Base-by-base conservation (phyloP, 1,140 invertebrate species). In the Goniozus legneri region DNA sequence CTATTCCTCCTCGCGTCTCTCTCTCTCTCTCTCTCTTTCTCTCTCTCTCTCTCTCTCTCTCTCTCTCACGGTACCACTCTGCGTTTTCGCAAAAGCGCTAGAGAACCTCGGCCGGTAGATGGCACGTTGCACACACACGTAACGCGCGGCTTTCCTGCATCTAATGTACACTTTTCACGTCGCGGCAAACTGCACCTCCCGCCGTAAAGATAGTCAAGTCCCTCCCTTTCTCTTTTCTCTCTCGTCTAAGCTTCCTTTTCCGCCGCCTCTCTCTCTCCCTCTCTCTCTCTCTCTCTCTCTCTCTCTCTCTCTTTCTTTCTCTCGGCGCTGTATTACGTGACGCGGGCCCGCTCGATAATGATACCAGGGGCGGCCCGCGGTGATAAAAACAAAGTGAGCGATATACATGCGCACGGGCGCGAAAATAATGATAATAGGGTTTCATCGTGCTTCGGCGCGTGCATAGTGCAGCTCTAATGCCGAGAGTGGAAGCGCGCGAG, bases 91-190 rank as follows among this genome's bases (percentile, higher is more conserved):
- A n/a, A n/a, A n/a, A n/a, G n/a, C n/a, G n/a, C n/a, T n/a, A n/a
- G n/a, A n/a, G n/a, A n/a, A n/a, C n/a, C n/a, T n/a, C n/a, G n/a
- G n/a, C n/a, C n/a, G 49, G 42, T 44, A 40, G 37, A 10, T 13
- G 47, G 47, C 20, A 35, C 34, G 47, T 49, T 40, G 34, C 14
- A 19, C 31, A 21, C n/a, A 34, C 14, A 49, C 13, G 6, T 13
- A 24, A 39, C 34, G 27, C 13, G 24, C 38, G 21, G 33, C 46
- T 52, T 53, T 43, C 47, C 47, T 34, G 51, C 43, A 46, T 64
- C 54, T 63, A 63, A 64, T 58, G 64, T 56, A 63, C 50, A 56
- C 59, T 64, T 66, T 63, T 56, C 59, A 65, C 60, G 61, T 64
- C 54, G 54, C 52, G 53, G 50, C 48, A 58, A 52, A 63, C 54